Evolutionary conservation across 1,140 invertebrate genomes (phyloP).

Genomic region (Sogatella furcifera): DNA sequence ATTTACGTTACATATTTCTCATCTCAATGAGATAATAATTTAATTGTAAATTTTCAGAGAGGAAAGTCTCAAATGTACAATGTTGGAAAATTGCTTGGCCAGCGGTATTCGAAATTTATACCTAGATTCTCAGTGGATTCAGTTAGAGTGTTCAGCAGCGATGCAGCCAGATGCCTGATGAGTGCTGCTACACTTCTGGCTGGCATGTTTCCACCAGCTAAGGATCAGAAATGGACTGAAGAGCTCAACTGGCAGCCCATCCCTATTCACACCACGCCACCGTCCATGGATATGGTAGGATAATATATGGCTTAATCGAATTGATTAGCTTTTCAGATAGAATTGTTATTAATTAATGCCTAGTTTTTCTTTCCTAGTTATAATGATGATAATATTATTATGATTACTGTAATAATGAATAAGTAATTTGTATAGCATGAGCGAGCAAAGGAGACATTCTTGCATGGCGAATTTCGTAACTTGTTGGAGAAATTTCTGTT

Average conservation of each 20-base stretch:
- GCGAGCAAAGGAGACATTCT: too few species aligned
- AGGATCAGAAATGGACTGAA: constrained; percentile 48
- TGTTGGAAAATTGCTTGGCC: constrained; percentile 51
- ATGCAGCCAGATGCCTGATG: constrained; percentile 80
- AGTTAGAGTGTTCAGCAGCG: constrained; percentile 64
- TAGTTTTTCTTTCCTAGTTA: too few species aligned
- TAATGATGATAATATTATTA: too few species aligned
- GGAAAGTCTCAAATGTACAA: constrained; percentile 68
- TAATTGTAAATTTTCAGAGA: constrained; percentile 35
- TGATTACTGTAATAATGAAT: too few species aligned
- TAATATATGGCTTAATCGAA: too few species aligned
- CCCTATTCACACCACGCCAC: constrained; percentile 69
- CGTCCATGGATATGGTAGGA: constrained; percentile 48
- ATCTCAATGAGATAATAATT: too few species aligned
- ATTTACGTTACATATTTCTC: too few species aligned
- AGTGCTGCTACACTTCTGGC: constrained; percentile 75
- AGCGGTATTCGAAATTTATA: constrained; percentile 41
- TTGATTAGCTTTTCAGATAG: too few species aligned
- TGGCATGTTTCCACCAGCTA: constrained; percentile 56
- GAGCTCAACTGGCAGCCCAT: constrained; percentile 76
- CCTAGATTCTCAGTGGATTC: constrained; percentile 41
- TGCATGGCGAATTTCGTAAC: too few species aligned
- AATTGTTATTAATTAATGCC: too few species aligned
- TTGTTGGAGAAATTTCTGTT: too few species aligned
- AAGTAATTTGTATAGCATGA: too few species aligned